Base-by-base conservation (phyloP, 2,888 invertebrate genomes). In the Poecilobothrus nobilitatus region DNA sequence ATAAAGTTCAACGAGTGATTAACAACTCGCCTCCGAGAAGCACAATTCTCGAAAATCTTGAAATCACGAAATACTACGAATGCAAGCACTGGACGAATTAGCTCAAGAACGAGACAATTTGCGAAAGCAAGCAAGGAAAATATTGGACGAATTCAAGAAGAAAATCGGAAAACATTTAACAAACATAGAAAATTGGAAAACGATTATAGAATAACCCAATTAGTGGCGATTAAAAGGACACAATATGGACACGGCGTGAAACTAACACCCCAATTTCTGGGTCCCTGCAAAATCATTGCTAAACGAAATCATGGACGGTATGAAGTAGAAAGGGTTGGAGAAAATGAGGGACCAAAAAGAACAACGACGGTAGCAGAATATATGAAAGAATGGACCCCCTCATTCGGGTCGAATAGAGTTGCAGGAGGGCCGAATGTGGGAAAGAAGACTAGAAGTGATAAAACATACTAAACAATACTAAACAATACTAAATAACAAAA, bases 1-100 rank as follows among this genome's bases (percentile, higher is more conserved):
- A n/a, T n/a, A n/a, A n/a, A n/a, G n/a, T n/a, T n/a, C 0, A 69
- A 70, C 7, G 73, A 76, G 22, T 79, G 77, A 76, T 77, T 75
- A 68, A 74, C 73, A 68, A 34, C 72, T 64, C 71, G 76, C 3
- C 70, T 72, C 12, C 65, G 63, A 2, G 70, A 71, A 7, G 66
- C n/a, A n/a, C 44, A n/a, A 1, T 63, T 69, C 1, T 21, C 41
- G 3, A 68, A 68, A 12, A 15, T 61, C 15, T 61, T n/a, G n/a
- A n/a, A n/a, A n/a, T n/a, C n/a, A n/a, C n/a, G n/a, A n/a, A n/a
- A n/a, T n/a, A n/a, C n/a, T n/a, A n/a, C n/a, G n/a, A n/a, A n/a
- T n/a, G n/a, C n/a, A n/a, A n/a, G n/a, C n/a, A n/a, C n/a, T n/a
- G n/a, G n/a, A n/a, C n/a, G n/a, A n/a, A n/a, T n/a, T n/a, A n/a